Conservation (phyloP, 2,888 invertebrate species). For the Cinara cedri region DNA sequence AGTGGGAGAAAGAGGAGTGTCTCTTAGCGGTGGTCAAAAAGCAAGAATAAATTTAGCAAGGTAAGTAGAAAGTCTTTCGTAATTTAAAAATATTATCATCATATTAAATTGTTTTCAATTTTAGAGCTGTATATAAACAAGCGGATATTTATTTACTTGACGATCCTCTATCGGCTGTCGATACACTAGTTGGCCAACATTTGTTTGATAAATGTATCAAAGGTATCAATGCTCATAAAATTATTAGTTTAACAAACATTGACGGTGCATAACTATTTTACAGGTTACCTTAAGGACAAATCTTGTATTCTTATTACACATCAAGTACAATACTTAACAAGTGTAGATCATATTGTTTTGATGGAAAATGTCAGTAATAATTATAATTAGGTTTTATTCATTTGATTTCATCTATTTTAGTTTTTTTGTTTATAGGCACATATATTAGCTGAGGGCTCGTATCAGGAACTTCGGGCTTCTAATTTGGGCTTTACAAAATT, state of each 20-base stretch:
- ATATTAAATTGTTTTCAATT: not conserved
- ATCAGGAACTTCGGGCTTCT: conserved; percentile 73
- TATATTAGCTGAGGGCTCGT: conserved; percentile 68
- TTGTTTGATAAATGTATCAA: conserved; percentile 67
- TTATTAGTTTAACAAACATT: too few species aligned
- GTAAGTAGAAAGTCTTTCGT: conserved; percentile 60
- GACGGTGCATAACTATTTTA: conserved; percentile 62
- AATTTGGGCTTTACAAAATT: conserved; percentile 78
- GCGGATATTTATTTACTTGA: conserved; percentile 68
- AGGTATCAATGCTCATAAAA: conserved; percentile 58
- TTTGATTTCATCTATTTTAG: not conserved
- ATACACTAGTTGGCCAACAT: conserved; percentile 66
- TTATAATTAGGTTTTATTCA: not conserved
- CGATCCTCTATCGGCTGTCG: conserved; percentile 68
- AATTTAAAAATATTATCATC: conserved; percentile 56
- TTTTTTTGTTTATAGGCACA: conserved; percentile 63
- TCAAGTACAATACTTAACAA: conserved; percentile 79
- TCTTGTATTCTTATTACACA: conserved; percentile 81
- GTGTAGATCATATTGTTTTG: conserved; percentile 69
- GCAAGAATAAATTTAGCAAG: conserved; percentile 71
- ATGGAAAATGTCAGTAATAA: conserved; percentile 63
- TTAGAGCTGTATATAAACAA: conserved; percentile 66
- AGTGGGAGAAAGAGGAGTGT: conserved; percentile 87
- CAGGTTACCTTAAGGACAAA: conserved; percentile 69
- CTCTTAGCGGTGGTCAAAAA: conserved; percentile 85